Conservation (phyloP, 2,888 invertebrate species). For the Amphipoea lucens region DNA sequence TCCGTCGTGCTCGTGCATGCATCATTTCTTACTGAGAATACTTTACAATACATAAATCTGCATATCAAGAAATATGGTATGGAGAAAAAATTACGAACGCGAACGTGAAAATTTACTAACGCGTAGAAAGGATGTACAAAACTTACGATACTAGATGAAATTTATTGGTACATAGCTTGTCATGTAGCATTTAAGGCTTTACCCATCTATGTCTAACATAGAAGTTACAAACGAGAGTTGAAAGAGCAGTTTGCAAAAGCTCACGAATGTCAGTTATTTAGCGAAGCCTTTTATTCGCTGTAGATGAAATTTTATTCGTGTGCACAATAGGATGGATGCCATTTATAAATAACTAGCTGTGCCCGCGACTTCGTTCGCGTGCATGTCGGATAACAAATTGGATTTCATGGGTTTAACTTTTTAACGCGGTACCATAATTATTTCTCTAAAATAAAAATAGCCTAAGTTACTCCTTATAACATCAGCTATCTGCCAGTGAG, state of each 20-base stretch:
- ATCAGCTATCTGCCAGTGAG: not conserved
- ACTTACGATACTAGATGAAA: not conserved
- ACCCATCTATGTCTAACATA: not conserved
- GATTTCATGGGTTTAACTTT: not conserved
- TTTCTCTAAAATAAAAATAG: not conserved
- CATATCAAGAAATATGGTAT: constrained; percentile 34
- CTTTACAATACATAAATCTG: constrained; percentile 47
- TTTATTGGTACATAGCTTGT: not conserved
- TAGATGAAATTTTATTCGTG: constrained; percentile 2
- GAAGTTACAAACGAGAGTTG: not conserved
- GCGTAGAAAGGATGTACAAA: not conserved
- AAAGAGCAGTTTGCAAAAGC: not conserved
- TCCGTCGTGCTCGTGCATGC: constrained; percentile 38
- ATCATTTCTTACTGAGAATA: constrained; percentile 56
- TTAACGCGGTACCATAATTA: not conserved
- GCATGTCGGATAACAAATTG: not conserved
- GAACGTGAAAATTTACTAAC: constrained; percentile 6
- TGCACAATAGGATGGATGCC: constrained; percentile 31
- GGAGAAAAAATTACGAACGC: constrained; percentile 29
- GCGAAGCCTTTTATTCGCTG: not conserved
- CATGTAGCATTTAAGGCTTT: not conserved
- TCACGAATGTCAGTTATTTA: constrained; percentile 2
- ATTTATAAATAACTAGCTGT: constrained; percentile 33
- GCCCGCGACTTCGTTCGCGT: not conserved
- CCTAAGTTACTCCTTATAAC: not conserved